phyloP scores from a whole-genome alignment of 2,888 invertebrate genomes.

The Cremastinae sp. region DNA sequence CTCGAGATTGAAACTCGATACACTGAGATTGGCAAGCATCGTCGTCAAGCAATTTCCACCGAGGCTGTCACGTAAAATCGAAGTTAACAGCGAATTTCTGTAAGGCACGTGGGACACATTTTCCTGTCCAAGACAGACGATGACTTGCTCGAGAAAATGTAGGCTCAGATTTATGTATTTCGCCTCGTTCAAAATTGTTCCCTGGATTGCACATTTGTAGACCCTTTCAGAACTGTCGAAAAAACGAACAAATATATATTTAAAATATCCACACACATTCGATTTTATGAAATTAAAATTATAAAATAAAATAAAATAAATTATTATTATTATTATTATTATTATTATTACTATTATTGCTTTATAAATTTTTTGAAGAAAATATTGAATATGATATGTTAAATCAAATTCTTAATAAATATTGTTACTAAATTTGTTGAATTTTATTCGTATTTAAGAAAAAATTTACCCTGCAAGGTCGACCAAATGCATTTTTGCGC shows the following conservation, averaged over 20 bases:
- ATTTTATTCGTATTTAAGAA: no score
- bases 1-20: constrained; percentile 74
- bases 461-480: constrained; percentile 84
- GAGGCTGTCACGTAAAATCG: constrained; percentile 82
- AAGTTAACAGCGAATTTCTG: constrained; percentile 82
- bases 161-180: constrained; percentile 83
- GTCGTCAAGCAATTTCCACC: constrained; percentile 82
- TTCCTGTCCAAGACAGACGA: constrained; percentile 78
- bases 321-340: neutral
- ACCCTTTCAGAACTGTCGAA: constrained; percentile 81
- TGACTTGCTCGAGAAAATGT: constrained; percentile 82
- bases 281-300: no score
- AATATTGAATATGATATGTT: no score
- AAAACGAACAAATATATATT: constrained; percentile 20
- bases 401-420: no score
- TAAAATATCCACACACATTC: no score
- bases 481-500: constrained; percentile 82
- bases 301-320: no score
- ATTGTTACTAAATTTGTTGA: no score
- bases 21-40: constrained; percentile 82
- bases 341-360: neutral
- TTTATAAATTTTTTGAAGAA: no score
- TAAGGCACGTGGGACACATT: constrained; percentile 78
- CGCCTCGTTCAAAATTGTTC: constrained; percentile 81
- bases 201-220: constrained; percentile 81